phyloP scores from a whole-genome alignment of 2,113 vertebrate species.

The Penelope pileata region DNA sequence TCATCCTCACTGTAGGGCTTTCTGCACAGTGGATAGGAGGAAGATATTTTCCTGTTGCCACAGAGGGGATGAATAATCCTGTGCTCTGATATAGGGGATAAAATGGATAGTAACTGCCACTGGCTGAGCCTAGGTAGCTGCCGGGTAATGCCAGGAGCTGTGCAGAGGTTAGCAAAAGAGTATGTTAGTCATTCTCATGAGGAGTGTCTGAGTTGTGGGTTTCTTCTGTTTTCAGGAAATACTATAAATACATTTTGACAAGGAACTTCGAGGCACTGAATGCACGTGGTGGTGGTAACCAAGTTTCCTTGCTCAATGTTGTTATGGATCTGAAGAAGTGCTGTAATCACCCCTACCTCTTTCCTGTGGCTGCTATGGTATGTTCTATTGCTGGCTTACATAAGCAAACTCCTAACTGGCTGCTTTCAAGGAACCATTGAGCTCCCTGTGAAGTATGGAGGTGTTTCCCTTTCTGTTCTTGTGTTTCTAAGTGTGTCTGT shows the following conservation, averaged over 20 bases:
- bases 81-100: not conserved
- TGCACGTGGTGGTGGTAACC: constrained; percentile 94
- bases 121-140: not conserved
- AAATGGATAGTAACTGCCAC: not conserved
- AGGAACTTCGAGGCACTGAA: constrained; percentile 97
- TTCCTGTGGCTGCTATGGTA: constrained; percentile 94
- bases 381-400: not conserved
- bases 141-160: not conserved
- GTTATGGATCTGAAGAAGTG: constrained; percentile 99
- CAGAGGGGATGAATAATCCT: not conserved
- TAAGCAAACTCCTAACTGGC: not conserved
- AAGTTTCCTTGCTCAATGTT: constrained; percentile 95
- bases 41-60: not conserved
- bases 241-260: constrained; percentile 97
- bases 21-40: not conserved
- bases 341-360: constrained; percentile 98
- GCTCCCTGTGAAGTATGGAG: not conserved
- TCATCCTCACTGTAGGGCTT: not conserved
- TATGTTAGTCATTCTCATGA: not conserved
- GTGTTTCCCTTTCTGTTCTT: not conserved
- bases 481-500: rapidly evolving
- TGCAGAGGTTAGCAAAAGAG: not conserved
- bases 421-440: not conserved
- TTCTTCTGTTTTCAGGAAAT: constrained; percentile 83
- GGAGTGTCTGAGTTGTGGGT: not conserved